Conservation (phyloP, 2,797 vertebrate species). For the Paedocypris micromegethes region DNA sequence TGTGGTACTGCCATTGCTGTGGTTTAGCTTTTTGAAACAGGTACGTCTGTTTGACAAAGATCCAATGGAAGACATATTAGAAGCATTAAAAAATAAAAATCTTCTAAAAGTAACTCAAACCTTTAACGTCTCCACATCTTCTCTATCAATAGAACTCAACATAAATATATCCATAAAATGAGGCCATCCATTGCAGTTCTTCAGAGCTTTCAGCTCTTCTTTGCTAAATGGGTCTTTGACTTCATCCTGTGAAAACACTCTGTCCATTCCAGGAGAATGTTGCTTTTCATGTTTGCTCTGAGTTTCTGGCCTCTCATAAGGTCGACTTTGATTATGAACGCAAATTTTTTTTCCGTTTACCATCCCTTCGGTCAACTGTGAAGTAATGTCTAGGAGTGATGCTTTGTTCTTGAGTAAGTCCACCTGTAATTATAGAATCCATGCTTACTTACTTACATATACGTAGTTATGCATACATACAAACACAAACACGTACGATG, state of each 20-base stretch:
- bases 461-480: no score
- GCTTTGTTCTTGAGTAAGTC: slow-evolving; percentile 81
- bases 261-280: neutral
- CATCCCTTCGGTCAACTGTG: slow-evolving; percentile 76
- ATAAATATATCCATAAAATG: slow-evolving; percentile 93
- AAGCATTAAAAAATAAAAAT: neutral
- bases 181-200: slow-evolving; percentile 74
- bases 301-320: slow-evolving; percentile 42
- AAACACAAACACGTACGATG: no score
- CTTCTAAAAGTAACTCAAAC: slow-evolving; percentile 54
- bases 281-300: neutral
- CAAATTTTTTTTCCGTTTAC: slow-evolving; percentile 74
- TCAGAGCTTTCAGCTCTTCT: slow-evolving; percentile 56
- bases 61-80: neutral
- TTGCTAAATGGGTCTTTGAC: slow-evolving; percentile 36
- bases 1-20: slow-evolving; percentile 87
- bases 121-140: slow-evolving; percentile 85
- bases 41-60: slow-evolving; percentile 69
- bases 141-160: slow-evolving; percentile 77
- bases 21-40: slow-evolving; percentile 78
- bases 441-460: neutral
- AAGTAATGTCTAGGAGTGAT: slow-evolving; percentile 74
- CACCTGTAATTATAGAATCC: slow-evolving; percentile 65
- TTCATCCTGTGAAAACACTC: neutral
- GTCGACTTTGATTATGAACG: slow-evolving; percentile 50